Evolutionary conservation across 2,113 vertebrate genomes (phyloP).

Genomic region (Chloebia gouldiae): DNA sequence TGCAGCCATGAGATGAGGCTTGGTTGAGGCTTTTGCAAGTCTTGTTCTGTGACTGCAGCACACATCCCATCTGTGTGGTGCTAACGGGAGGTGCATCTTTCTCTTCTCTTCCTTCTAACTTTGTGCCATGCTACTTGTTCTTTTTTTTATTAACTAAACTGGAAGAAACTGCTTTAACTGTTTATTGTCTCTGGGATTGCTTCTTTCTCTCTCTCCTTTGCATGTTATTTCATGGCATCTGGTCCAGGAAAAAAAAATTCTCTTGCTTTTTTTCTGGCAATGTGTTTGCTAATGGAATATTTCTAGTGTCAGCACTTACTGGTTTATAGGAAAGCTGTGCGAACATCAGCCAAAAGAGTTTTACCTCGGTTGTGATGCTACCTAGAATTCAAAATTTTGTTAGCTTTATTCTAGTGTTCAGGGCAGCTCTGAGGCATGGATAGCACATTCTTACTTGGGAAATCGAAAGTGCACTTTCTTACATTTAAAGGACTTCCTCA

Average conservation of each 20-base stretch:
- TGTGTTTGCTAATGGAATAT: background rate
- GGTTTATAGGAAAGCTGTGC: background rate
- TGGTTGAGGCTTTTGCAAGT: background rate
- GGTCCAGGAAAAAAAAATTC: background rate
- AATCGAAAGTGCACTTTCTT: background rate
- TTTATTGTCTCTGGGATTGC: background rate
- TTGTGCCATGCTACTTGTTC: background rate
- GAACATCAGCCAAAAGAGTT: background rate
- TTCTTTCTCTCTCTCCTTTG: background rate
- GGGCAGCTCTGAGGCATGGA: background rate
- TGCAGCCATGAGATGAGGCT: background rate
- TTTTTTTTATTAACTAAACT: background rate
- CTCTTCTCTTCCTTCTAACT: background rate
- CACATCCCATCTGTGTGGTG: fast-evolving
- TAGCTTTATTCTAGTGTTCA: background rate
- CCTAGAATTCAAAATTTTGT: background rate
- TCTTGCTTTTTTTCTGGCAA: background rate
- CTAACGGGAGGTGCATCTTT: background rate
- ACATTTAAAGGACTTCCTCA: background rate
- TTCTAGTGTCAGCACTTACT: background rate
- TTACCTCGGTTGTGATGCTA: background rate
- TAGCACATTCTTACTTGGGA: background rate
- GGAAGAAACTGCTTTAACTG: background rate
- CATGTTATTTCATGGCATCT: background rate
- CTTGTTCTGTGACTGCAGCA: background rate